Evolutionary conservation across 2,113 vertebrate species (phyloP), one percentile per base, ranked within the genome.

Genomic region (Lucifuga dentata): DNA sequence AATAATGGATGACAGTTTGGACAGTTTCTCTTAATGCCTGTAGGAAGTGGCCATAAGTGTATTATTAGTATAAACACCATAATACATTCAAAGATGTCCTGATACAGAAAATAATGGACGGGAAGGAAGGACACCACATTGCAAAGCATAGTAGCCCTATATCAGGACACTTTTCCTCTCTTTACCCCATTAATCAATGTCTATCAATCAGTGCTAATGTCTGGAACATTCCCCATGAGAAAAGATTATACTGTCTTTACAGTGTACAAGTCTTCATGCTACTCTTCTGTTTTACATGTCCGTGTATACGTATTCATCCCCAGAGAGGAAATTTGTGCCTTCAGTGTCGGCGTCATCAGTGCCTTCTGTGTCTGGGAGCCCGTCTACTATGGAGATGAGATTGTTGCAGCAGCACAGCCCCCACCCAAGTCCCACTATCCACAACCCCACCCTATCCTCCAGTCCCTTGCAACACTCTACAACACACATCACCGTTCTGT

Each of bases 321-420:
- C 83, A 99, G 98, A 99, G 90, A 96, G 95, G 90, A 98, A 96
- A 95, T 95, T 89, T 82, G 96, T 98, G 96, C 97, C 97, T 97
- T 99, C 92, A 87, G 39, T 92, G 89, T 94, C 91, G 90, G 90
- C 91, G 86, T 88, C 92, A 83, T 89, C 95, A 89, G 96, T 98
- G 97, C 97, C 97, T 98, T 98, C 95, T 70, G 87, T 93, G 76
- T 87, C 93, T 78, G 89, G 88, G 55, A 92, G 92, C 78, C 83
- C 93, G 39, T 79, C 92, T 21, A 39, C 89, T 29, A 68, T 57
- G 12, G 95, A 96, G 88, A 94, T 89, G 93, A 95, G 88, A 85
- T 63, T 24, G 65, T 90, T 39, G 57, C 70, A 87, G 56, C 87
- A 81, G 86, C 78, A 87, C 63, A 97, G 93, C 90, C 95, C 95